Evolutionary conservation across 2,797 vertebrate species (phyloP).

Genomic region (Aphelocoma californica): DNA sequence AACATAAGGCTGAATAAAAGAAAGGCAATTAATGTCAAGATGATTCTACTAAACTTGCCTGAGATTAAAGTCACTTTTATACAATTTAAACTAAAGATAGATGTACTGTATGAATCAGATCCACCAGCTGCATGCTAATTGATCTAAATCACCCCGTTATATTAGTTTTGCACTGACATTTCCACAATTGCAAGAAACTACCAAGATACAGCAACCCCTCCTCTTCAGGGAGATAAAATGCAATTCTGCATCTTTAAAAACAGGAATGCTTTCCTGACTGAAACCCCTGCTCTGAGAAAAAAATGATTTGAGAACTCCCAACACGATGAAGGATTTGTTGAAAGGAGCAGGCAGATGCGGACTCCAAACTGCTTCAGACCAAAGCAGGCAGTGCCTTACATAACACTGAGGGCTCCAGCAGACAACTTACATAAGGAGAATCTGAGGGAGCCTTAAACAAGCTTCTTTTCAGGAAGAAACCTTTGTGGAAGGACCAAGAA

Average conservation of each 20-base stretch:
- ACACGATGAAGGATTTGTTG: not conserved
- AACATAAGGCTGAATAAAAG: not conserved
- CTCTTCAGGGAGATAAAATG: not conserved
- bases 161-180: not conserved
- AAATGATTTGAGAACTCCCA: not conserved
- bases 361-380: not conserved
- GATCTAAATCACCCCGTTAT: slow-evolving; percentile 15
- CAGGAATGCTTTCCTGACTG: not conserved
- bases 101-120: slow-evolving; percentile 33
- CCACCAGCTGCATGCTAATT: slow-evolving; percentile 50
- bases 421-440: slow-evolving; percentile 11
- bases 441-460: not conserved
- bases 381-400: slow-evolving; percentile 32
- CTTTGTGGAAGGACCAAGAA: not conserved
- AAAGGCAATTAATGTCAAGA: slow-evolving; percentile 57
- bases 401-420: slow-evolving; percentile 19
- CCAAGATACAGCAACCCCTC: not conserved
- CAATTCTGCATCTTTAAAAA: slow-evolving; percentile 3
- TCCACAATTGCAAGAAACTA: not conserved
- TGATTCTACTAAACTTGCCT: slow-evolving; percentile 32
- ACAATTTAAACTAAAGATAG: slow-evolving; percentile 50
- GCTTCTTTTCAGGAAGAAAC: not conserved
- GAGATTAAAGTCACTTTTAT: slow-evolving; percentile 28
- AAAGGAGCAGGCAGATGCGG: slow-evolving; percentile 1
- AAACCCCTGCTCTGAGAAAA: not conserved